These are phyloP conservation scores for Morinoia aosen DNA, from an alignment of 2,888 invertebrate species.

Conservation along the genomic window DNA sequence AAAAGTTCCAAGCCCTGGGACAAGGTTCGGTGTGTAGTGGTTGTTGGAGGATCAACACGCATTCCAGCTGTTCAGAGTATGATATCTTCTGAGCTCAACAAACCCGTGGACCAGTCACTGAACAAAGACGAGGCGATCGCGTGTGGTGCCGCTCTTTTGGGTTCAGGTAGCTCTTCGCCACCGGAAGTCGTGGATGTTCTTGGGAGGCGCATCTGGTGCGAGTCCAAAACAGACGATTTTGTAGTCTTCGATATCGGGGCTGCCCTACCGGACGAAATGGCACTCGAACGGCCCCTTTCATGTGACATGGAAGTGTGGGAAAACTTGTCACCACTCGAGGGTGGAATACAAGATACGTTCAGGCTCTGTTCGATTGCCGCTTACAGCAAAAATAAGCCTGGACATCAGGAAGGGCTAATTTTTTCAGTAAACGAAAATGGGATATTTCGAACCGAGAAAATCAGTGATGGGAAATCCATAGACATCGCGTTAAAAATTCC, in stretches of 20 bases:
- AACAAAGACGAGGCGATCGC: constrained; percentile 29
- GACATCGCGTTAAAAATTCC: background rate
- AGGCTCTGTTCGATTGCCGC: background rate
- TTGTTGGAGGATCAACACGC: background rate
- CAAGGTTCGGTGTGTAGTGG: background rate
- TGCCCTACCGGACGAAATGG: background rate
- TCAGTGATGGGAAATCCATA: background rate
- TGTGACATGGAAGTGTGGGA: no score
- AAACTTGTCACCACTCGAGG: background rate
- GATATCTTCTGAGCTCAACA: background rate
- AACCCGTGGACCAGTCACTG: background rate
- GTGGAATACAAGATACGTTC: background rate
- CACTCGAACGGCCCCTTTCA: background rate
- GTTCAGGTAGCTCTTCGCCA: background rate
- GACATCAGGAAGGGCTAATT: background rate
- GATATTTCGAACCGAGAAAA: background rate
- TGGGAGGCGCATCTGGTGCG: background rate
- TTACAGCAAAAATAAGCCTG: background rate
- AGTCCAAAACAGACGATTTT: background rate
- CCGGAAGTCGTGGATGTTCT: background rate
- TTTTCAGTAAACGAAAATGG: background rate
- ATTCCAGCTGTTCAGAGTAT: background rate
- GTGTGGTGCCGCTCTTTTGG: background rate
- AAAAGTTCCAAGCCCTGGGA: background rate
- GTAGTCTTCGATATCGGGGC: background rate